phyloP scores from a whole-genome alignment of 2,888 invertebrate genomes.

The Thecophora atra region DNA sequence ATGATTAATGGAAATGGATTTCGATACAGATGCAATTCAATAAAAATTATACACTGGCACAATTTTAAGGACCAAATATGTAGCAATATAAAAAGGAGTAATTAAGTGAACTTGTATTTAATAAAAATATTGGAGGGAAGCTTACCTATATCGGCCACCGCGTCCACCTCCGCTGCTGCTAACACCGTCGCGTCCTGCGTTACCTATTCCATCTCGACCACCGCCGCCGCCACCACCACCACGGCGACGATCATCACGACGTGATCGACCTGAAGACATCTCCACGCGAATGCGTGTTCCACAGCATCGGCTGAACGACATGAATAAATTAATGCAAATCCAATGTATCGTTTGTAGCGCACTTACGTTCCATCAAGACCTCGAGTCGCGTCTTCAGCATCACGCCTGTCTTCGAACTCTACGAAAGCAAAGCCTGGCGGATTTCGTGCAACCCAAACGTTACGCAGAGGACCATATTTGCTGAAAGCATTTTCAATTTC shows the following conservation, averaged over 20 bases:
- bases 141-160: slow-evolving; percentile 61
- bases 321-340: slow-evolving; percentile 14
- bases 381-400: slow-evolving; percentile 85
- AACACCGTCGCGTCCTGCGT: slow-evolving; percentile 48
- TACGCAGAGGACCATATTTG: slow-evolving; percentile 84
- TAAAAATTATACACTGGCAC: neutral
- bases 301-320: slow-evolving; percentile 77
- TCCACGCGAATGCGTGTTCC: slow-evolving; percentile 90
- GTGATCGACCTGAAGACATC: slow-evolving; percentile 89
- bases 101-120: slow-evolving; percentile 2
- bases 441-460: slow-evolving; percentile 91
- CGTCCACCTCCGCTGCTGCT: slow-evolving; percentile 51
- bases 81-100: neutral
- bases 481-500: slow-evolving; percentile 85
- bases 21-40: neutral
- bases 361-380: slow-evolving; percentile 84
- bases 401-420: slow-evolving; percentile 85
- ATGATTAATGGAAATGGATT: neutral
- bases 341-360: slow-evolving; percentile 7
- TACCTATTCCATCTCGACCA: slow-evolving; percentile 53
- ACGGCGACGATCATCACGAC: slow-evolving; percentile 73
- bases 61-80: neutral
- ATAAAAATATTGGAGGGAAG: slow-evolving; percentile 33
- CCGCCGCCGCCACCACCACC: slow-evolving; percentile 60
- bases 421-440: slow-evolving; percentile 91